Percentiles rank a stretch among this genome's conserved stretches.
Conservation (phyloP, 2,113 vertebrate genomes). For the Natator depressus region DNA sequence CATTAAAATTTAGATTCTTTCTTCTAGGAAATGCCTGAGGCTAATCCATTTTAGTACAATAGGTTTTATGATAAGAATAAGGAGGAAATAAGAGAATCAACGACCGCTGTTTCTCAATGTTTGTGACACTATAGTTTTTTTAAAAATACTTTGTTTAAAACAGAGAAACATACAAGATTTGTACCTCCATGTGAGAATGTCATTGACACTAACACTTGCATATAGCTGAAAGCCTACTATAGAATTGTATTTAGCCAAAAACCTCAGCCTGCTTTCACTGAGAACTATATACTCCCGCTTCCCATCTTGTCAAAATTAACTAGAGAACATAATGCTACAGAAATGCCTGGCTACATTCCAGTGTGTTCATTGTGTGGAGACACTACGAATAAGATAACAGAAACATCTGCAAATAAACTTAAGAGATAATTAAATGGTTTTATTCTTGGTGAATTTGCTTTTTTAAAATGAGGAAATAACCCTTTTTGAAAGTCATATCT, state of each 20-base stretch:
- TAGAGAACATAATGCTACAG: not conserved
- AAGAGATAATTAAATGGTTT: not conserved
- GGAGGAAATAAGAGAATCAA: not conserved
- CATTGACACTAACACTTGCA: not conserved
- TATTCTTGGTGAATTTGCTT: constrained; percentile 3
- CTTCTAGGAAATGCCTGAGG: not conserved
- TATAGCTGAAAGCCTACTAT: not conserved
- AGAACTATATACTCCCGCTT: not conserved
- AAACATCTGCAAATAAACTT: not conserved
- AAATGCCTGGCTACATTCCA: not conserved
- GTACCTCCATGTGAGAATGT: not conserved
- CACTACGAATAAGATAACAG: not conserved
- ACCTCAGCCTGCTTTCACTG: not conserved
- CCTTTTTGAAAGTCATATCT: constrained; percentile 39
- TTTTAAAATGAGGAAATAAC: constrained; percentile 38
- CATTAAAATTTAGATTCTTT: not conserved
- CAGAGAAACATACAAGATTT: not conserved
- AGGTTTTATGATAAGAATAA: not conserved
- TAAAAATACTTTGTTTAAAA: not conserved
- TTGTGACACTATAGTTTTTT: not conserved
- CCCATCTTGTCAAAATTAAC: not conserved
- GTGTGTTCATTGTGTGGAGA: not conserved
- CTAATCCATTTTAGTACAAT: not conserved
- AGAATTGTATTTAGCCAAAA: not conserved
- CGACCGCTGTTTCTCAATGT: not conserved